Evolutionary conservation across 2,888 invertebrate genomes (phyloP).

Genomic region (Euclidia mi): DNA sequence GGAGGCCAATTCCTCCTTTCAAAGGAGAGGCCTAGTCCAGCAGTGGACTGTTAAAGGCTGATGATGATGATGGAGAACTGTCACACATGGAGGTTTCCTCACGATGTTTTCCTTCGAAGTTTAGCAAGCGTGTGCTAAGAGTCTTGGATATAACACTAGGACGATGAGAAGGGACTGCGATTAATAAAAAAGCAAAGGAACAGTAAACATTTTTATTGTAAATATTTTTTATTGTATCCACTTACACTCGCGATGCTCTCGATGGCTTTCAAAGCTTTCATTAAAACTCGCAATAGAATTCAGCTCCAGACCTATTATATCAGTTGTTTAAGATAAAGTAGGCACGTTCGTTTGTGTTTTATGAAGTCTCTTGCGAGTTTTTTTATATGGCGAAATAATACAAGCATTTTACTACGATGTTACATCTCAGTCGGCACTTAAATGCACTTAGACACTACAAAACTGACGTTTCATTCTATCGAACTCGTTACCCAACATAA

Average conservation of each 20-base stretch:
- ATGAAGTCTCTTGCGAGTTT: slow-evolving; percentile 70
- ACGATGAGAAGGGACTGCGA: no score
- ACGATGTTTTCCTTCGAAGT: no score
- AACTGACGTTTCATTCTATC: slow-evolving; percentile 66
- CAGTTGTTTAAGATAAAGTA: slow-evolving; percentile 47
- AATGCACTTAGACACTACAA: slow-evolving; percentile 75
- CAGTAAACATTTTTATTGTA: slow-evolving; percentile 90
- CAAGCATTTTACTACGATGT: slow-evolving; percentile 68
- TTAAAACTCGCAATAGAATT: slow-evolving; percentile 68
- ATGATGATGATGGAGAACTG: no score
- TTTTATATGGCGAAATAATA: slow-evolving; percentile 70
- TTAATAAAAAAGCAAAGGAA: slow-evolving; percentile 78
- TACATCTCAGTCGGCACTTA: slow-evolving; percentile 80
- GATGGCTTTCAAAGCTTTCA: slow-evolving; percentile 73
- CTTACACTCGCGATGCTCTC: slow-evolving; percentile 84
- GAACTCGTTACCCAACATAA: slow-evolving; percentile 60
- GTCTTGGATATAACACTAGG: no score
- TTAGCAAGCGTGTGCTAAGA: no score
- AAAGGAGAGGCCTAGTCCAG: no score
- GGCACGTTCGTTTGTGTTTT: slow-evolving; percentile 61
- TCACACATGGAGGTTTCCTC: no score
- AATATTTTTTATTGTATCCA: slow-evolving; percentile 88
- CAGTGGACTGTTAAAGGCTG: no score
- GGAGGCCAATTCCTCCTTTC: no score
- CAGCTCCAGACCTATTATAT: slow-evolving; percentile 31